Percentiles rank a stretch among this genome's conserved stretches.
Conservation (phyloP, 1,140 invertebrate species). For the Pygmarrhopalites habei region DNA sequence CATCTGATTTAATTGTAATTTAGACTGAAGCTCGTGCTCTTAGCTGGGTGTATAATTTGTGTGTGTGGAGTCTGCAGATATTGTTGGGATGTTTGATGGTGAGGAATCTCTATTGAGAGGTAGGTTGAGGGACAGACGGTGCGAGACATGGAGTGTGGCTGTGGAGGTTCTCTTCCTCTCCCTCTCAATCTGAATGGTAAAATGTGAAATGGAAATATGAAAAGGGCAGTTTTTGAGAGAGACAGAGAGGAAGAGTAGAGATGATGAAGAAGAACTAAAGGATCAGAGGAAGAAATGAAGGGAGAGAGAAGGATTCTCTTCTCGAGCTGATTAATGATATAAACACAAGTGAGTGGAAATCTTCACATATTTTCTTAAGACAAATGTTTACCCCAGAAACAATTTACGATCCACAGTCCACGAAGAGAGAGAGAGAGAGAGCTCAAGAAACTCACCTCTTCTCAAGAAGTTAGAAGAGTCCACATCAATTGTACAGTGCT, state of each 20-base stretch:
- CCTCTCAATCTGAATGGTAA: too few species aligned
- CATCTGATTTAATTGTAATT: too few species aligned
- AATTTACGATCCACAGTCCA: constrained; percentile 34
- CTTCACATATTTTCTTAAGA: constrained; percentile 38
- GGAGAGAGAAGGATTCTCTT: constrained; percentile 14
- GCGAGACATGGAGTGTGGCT: too few species aligned
- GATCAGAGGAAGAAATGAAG: background rate
- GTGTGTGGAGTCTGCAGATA: too few species aligned
- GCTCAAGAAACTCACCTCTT: background rate
- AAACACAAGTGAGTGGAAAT: constrained; percentile 33
- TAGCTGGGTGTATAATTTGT: too few species aligned
- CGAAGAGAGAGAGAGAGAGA: constrained; percentile 4
- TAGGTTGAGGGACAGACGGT: too few species aligned
- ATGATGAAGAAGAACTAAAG: background rate
- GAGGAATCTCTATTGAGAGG: too few species aligned
- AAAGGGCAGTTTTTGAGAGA: background rate
- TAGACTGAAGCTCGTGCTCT: too few species aligned
- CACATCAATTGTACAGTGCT: constrained; percentile 5
- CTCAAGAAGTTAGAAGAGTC: background rate
- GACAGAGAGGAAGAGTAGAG: constrained; percentile 1
- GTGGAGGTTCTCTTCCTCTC: too few species aligned
- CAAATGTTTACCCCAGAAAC: constrained; percentile 35
- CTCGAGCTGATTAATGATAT: constrained; percentile 37
- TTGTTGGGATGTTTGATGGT: too few species aligned
- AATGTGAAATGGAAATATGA: background rate